Conservation (phyloP, 37 sponge, comb jelly and placozoan genomes). For the Agelas oroides region DNA sequence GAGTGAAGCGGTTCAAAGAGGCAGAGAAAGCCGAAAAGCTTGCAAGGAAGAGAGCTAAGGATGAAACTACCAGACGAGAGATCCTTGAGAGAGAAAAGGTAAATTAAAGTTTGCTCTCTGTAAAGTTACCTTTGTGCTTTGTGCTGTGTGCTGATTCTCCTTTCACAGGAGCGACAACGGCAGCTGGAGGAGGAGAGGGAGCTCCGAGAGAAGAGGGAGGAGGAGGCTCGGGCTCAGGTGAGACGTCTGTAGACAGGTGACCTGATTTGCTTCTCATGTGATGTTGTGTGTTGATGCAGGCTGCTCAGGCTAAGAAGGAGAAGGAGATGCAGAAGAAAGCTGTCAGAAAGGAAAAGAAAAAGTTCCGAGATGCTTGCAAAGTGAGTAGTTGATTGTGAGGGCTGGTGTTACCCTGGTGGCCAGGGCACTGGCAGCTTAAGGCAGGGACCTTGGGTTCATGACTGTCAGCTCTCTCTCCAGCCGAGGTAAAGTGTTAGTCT, state of each 20-base stretch:
- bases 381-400: constrained; percentile 37
- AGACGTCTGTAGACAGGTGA: constrained; percentile 38
- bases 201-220: constrained; percentile 64
- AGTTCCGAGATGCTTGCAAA: constrained; percentile 70
- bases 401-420: too few relatives aligned
- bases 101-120: not conserved
- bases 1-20: constrained; percentile 86
- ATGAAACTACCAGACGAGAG: constrained; percentile 68
- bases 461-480: too few relatives aligned
- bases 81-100: constrained; percentile 67
- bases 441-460: not conserved
- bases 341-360: constrained; percentile 81
- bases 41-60: constrained; percentile 78
- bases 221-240: constrained; percentile 60
- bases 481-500: not conserved
- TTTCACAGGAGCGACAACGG: constrained; percentile 58
- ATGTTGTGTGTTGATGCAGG: not conserved
- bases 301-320: constrained; percentile 72
- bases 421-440: too few relatives aligned
- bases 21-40: constrained; percentile 81
- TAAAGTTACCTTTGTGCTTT: not conserved
- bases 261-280: not conserved
- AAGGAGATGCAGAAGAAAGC: constrained; percentile 74
- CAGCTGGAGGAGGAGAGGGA: constrained; percentile 76
- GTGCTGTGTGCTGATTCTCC: not conserved